Conservation (phyloP, 92 coral and sea anemone species). For the Epizoanthus rinbou region DNA sequence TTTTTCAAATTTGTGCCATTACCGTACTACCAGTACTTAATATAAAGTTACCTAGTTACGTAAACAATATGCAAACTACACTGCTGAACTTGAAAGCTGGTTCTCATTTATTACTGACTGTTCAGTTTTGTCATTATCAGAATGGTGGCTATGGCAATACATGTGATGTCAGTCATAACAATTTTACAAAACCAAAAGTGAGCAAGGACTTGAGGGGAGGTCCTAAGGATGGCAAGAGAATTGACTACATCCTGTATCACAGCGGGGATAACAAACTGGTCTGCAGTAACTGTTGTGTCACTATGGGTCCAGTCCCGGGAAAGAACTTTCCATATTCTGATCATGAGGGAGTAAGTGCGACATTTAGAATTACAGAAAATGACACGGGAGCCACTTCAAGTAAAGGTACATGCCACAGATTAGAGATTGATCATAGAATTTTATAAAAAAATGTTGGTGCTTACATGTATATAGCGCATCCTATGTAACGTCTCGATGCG, state of each 20-base stretch:
- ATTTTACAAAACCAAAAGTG: constrained; percentile 48
- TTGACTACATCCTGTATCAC: constrained; percentile 89
- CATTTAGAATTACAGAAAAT: constrained; percentile 52
- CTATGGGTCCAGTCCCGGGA: constrained; percentile 90
- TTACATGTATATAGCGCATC: no score
- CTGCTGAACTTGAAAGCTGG: no score
- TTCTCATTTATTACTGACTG: no score
- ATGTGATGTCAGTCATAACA: constrained; percentile 83
- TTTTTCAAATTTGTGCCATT: no score
- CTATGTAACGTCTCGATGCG: no score
- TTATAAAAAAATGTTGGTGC: no score
- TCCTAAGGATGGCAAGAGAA: constrained; percentile 83
- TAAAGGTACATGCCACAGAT: not conserved
- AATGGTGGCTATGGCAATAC: constrained; percentile 86
- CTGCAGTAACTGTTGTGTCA: constrained; percentile 72
- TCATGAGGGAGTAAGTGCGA: constrained; percentile 85
- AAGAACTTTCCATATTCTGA: constrained; percentile 81
- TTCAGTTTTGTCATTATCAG: constrained; percentile 32
- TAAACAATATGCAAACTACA: no score
- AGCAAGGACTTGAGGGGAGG: constrained; percentile 59
- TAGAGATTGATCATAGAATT: no score
- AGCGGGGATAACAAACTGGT: constrained; percentile 47
- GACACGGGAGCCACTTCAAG: not conserved
- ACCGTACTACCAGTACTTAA: no score
- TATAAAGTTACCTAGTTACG: no score